Evolutionary conservation across 2,113 vertebrate genomes (phyloP).

Genomic region (Bubalus kerabau): DNA sequence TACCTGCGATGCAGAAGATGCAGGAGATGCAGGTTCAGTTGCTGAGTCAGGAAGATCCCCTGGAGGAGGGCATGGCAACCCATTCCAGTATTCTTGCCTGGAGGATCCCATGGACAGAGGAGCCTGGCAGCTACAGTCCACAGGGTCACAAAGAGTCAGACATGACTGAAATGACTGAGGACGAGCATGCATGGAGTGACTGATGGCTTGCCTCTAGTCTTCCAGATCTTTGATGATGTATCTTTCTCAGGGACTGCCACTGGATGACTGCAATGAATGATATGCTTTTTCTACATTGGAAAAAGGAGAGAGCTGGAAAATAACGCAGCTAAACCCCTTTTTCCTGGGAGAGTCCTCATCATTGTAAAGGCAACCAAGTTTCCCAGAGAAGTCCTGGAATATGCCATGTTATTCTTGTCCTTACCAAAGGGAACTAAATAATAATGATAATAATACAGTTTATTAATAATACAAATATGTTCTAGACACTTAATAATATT

Average conservation of each 20-base stretch:
- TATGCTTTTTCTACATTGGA: neutral
- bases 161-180: neutral
- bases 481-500: neutral
- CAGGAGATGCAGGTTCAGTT: neutral
- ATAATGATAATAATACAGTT: neutral
- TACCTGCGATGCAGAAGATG: neutral
- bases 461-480: neutral
- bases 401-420: neutral
- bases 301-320: neutral
- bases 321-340: neutral
- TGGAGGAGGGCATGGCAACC: neutral
- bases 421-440: neutral
- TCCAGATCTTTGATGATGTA: neutral
- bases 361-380: neutral
- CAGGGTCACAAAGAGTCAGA: neutral
- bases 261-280: neutral
- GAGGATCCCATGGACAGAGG: neutral
- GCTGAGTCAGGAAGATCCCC: neutral
- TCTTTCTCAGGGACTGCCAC: neutral
- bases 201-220: neutral
- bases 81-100: neutral
- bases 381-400: neutral
- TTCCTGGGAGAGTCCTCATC: neutral
- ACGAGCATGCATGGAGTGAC: neutral
- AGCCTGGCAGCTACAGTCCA: neutral